phyloP scores from a whole-genome alignment of 2,113 vertebrate species.

The Chaetodon auriga region DNA sequence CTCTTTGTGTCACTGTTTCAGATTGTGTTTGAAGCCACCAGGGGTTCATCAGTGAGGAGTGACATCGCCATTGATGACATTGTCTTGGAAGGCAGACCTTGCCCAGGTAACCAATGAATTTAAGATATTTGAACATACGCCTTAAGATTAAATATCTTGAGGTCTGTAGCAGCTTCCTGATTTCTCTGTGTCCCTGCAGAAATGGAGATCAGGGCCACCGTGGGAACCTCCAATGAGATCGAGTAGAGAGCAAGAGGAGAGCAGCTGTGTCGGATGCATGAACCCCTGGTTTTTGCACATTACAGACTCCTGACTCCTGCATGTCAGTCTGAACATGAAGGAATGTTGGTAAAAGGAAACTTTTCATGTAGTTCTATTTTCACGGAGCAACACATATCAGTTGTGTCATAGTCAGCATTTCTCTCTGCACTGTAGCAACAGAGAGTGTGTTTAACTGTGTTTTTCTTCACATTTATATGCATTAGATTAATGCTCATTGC shows the following conservation, averaged over 20 bases:
- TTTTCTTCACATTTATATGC: constrained; percentile 69
- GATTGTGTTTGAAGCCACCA: constrained; percentile 92
- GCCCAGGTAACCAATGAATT: constrained; percentile 83
- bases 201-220: constrained; percentile 22
- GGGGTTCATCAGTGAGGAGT: constrained; percentile 91
- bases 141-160: background rate
- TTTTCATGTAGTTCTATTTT: constrained; percentile 44
- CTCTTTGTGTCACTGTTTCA: constrained; percentile 61
- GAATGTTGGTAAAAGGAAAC: constrained; percentile 21
- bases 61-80: constrained; percentile 95
- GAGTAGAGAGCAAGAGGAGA: constrained; percentile 54
- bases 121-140: background rate
- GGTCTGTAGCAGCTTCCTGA: background rate
- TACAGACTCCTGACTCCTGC: constrained; percentile 36
- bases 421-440: constrained; percentile 47
- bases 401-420: constrained; percentile 34
- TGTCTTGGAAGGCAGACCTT: constrained; percentile 89
- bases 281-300: constrained; percentile 51
- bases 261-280: constrained; percentile 39
- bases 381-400: constrained; percentile 47
- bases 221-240: constrained; percentile 72
- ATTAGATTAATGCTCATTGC: constrained; percentile 81
- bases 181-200: constrained; percentile 42
- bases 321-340: background rate
- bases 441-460: constrained; percentile 49